Evolutionary conservation across 2,113 vertebrate species (phyloP).

Genomic region (Dicentrarchus labrax): DNA sequence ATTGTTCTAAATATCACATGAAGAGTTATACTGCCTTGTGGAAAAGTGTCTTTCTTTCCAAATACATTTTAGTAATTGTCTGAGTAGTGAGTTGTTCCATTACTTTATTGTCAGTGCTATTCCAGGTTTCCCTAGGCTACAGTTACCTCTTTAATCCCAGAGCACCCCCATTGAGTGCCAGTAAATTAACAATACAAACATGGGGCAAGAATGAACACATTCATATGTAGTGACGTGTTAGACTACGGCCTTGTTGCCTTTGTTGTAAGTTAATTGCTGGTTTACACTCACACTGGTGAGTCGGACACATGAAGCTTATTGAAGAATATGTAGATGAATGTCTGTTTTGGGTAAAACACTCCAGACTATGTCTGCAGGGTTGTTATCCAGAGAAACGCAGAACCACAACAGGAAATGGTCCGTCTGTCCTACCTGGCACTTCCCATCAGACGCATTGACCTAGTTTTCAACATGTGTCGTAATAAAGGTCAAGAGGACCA

Average conservation of each 20-base stretch:
- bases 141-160: constrained; percentile 29
- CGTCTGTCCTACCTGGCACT: constrained; percentile 49
- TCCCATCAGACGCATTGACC: constrained; percentile 65
- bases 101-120: constrained; percentile 30
- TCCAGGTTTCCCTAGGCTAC: constrained; percentile 13
- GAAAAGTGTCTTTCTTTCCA: constrained; percentile 38
- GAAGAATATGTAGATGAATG: background rate
- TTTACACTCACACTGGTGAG: constrained; percentile 15
- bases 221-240: constrained; percentile 5
- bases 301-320: background rate
- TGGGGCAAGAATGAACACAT: constrained; percentile 21
- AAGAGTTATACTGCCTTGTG: constrained; percentile 31
- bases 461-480: constrained; percentile 42
- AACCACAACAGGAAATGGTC: constrained; percentile 56
- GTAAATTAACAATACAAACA: constrained; percentile 33
- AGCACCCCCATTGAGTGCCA: background rate
- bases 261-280: constrained; percentile 6
- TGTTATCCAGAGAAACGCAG: background rate
- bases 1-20: background rate
- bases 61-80: constrained; percentile 31
- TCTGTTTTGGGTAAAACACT: constrained; percentile 9
- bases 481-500: constrained; percentile 46
- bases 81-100: constrained; percentile 1
- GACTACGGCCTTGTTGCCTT: background rate
- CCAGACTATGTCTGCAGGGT: background rate